Evolutionary conservation across 2,888 invertebrate genomes (phyloP), one percentile per base, ranked within the genome.

Genomic region (Mesopsocus fuscifrons): DNA sequence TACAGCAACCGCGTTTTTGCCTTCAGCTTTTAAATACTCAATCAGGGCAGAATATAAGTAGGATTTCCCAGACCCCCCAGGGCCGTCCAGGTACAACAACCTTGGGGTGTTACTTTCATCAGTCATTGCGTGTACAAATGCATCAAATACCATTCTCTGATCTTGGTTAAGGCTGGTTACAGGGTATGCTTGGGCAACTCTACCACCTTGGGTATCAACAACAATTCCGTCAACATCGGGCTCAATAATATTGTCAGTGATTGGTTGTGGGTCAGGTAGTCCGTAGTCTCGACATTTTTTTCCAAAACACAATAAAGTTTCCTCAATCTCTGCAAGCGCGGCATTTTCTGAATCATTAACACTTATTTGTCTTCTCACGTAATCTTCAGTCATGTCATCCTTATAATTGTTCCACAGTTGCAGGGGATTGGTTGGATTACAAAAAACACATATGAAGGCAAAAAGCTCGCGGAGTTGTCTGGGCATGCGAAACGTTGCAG

Each of bases 11-110:
- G 45, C 48, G 5, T 34, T 31, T 17, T 44, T 33, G 26, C 21
- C 42, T n/a, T 18, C 26, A 17, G 16, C n/a, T 11, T 6, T 23
- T 6, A 34, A 26, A 23, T 32, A 22, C n/a, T 44, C 3, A 17
- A 44, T 41, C n/a, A 52, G 21, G 1, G 34, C 30, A 22, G 41
- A 42, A 42, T 51, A 53, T 3, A 54, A 26, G 43, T 47, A 58
- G 2, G 56, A 58, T 48, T 61, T 59, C 2, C 59, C 59, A 22
- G 55, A 53, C 2, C 60, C 59, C 2, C 56, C 57, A 2, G 60
- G 55, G 2, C 55, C 58, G 48, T 59, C 57, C 2, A 61, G 18
- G 48, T 56, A 57, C 34, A 53, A 48, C 3, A 13, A 47, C 32
- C 40, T 13, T 26, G 42, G 32, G 2, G n/a, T 6, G 23, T 34